Conservation (phyloP, 2,113 vertebrate genomes). For the Calyptommatus sinebrachiatus region DNA sequence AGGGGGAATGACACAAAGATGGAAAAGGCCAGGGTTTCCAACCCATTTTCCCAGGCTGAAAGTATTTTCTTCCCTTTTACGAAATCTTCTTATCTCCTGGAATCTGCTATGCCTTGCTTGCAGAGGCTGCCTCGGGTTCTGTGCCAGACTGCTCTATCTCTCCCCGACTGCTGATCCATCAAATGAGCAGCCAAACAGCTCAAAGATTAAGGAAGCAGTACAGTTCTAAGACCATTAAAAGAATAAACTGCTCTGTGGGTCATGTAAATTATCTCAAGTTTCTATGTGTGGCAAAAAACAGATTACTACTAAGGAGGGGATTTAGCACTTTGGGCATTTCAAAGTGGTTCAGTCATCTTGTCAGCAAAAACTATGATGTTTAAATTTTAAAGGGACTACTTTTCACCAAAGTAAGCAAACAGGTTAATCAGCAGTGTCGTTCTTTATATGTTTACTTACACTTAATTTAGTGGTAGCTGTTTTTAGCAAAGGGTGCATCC, state of each 20-base stretch:
- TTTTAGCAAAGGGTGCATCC: too few species aligned
- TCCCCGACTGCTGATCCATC: slow-evolving; percentile 8
- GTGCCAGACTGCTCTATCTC: slow-evolving; percentile 13
- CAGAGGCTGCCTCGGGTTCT: not conserved
- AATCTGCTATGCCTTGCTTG: slow-evolving; percentile 33
- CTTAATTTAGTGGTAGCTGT: not conserved
- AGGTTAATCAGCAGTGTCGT: not conserved
- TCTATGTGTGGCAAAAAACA: slow-evolving; percentile 16
- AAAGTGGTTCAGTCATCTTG: not conserved
- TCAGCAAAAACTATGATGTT: not conserved
- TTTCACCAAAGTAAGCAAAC: not conserved
- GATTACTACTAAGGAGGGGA: not conserved
- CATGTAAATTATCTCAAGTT: slow-evolving; percentile 6
- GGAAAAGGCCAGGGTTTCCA: not conserved
- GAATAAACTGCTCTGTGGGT: not conserved
- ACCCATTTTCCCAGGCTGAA: slow-evolving; percentile 6
- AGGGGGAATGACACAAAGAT: not conserved
- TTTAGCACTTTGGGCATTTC: not conserved
- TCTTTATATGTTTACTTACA: not conserved
- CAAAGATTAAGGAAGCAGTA: slow-evolving; percentile 4
- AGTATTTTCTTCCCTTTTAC: not conserved
- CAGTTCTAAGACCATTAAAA: not conserved
- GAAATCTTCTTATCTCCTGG: not conserved
- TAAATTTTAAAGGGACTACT: not conserved
- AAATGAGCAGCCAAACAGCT: not conserved